Evolutionary conservation across 2,888 invertebrate species (phyloP).

Genomic region (Erebia palarica): DNA sequence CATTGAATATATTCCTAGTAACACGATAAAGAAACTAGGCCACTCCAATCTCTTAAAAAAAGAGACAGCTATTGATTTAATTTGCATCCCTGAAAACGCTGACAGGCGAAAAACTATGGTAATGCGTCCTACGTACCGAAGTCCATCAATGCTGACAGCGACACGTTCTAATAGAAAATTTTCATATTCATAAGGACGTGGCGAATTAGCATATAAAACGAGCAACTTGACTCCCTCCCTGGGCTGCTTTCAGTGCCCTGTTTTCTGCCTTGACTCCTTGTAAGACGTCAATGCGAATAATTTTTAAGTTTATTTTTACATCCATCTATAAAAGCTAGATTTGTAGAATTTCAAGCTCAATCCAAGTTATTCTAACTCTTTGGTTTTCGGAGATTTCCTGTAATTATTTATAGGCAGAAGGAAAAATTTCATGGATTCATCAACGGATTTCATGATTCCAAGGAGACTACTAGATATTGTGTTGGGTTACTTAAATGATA

Average conservation of each 20-base stretch:
- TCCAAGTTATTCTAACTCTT: neutral
- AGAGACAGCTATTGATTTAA: constrained; percentile 40
- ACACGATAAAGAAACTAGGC: constrained; percentile 11
- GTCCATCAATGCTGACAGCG: constrained; percentile 77
- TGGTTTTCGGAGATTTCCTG: neutral
- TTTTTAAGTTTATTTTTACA: neutral
- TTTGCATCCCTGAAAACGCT: constrained; percentile 60
- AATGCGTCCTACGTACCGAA: constrained; percentile 58
- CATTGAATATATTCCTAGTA: neutral
- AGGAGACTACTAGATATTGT: neutral
- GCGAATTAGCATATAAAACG: constrained; percentile 81
- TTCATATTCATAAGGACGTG: constrained; percentile 81
- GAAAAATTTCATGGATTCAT: too few species aligned
- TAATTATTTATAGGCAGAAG: too few species aligned
- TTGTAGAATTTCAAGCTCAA: neutral
- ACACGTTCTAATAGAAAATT: constrained; percentile 82
- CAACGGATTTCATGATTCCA: neutral
- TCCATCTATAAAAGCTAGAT: neutral
- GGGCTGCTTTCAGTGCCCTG: constrained; percentile 64
- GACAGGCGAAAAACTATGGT: constrained; percentile 57
- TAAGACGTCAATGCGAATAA: constrained; percentile 50
- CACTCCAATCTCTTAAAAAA: constrained; percentile 15
- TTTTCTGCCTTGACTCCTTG: constrained; percentile 67
- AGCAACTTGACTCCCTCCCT: constrained; percentile 67
- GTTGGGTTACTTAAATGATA: neutral